Conservation (phyloP, 2,797 vertebrate genomes). For the Tolypeutes matacus region DNA sequence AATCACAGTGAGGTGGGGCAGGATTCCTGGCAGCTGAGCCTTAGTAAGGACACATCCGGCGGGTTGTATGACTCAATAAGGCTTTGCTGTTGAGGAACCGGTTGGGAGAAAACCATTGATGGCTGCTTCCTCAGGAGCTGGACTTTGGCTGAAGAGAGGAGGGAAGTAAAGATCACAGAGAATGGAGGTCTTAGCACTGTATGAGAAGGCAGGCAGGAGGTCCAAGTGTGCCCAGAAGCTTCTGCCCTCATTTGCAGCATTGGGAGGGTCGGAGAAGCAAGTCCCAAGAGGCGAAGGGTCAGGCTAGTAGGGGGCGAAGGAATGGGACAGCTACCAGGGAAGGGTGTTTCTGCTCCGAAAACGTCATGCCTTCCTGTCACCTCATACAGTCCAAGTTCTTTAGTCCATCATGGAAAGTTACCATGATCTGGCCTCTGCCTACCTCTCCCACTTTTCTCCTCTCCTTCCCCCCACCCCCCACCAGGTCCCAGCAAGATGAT, state of each 20-base stretch:
- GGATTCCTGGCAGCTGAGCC: background rate
- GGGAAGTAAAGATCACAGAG: background rate
- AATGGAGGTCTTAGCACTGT: background rate
- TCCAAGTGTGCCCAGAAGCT: rapidly evolving
- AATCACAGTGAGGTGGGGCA: rapidly evolving
- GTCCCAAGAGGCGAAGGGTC: background rate
- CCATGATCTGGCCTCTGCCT: background rate
- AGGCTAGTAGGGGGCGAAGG: background rate
- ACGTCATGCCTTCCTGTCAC: background rate
- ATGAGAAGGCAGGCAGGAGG: background rate
- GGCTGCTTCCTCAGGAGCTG: background rate
- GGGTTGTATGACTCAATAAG: background rate
- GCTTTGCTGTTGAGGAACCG: background rate
- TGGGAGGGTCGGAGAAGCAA: rapidly evolving
- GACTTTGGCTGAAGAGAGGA: background rate
- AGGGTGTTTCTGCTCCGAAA: background rate
- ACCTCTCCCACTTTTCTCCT: background rate
- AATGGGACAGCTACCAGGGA: background rate
- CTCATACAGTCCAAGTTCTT: background rate
- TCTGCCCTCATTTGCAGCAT: background rate
- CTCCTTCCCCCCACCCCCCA: background rate
- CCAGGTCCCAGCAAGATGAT: no score
- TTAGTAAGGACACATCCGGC: no score
- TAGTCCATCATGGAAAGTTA: background rate
- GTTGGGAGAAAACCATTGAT: background rate